These are phyloP conservation scores for Chelonoidis abingdonii DNA, from an alignment of 2,113 vertebrate genomes.

Conservation along the genomic window DNA sequence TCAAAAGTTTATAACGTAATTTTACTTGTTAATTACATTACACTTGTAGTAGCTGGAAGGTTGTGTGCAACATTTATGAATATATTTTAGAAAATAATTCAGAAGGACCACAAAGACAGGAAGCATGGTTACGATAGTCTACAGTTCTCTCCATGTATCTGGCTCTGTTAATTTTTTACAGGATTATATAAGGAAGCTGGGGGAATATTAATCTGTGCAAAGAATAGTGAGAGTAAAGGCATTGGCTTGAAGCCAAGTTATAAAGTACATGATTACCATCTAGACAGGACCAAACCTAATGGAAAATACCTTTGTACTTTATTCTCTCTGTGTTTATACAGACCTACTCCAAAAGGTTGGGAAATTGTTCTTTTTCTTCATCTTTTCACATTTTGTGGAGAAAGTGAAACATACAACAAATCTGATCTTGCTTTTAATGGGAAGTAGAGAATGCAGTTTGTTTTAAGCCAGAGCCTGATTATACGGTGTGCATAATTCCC, in stretches of 20 bases:
- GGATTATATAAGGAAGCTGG: constrained; percentile 24
- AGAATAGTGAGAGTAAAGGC: constrained; percentile 47
- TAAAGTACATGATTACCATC: not conserved
- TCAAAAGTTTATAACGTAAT: not conserved
- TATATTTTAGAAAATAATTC: not conserved
- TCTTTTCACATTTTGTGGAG: not conserved
- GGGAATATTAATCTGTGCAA: constrained; percentile 59
- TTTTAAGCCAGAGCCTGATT: not conserved
- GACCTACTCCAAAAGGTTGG: not conserved
- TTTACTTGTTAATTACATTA: not conserved
- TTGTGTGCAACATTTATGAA: not conserved
- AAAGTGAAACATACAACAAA: not conserved
- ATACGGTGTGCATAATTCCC: not conserved
- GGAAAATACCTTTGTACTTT: not conserved
- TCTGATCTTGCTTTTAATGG: not conserved
- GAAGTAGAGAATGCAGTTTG: not conserved
- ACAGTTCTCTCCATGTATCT: not conserved
- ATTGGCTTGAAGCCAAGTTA: constrained; percentile 40
- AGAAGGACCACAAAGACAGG: not conserved
- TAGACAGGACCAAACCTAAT: not conserved
- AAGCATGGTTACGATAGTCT: not conserved
- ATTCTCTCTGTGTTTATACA: not conserved
- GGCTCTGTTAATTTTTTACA: constrained; percentile 64
- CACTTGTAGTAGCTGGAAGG: not conserved
- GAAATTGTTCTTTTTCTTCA: not conserved